These are phyloP conservation scores for Poecile atricapillus DNA, from an alignment of 2,113 vertebrate genomes.

Conservation along the genomic window DNA sequence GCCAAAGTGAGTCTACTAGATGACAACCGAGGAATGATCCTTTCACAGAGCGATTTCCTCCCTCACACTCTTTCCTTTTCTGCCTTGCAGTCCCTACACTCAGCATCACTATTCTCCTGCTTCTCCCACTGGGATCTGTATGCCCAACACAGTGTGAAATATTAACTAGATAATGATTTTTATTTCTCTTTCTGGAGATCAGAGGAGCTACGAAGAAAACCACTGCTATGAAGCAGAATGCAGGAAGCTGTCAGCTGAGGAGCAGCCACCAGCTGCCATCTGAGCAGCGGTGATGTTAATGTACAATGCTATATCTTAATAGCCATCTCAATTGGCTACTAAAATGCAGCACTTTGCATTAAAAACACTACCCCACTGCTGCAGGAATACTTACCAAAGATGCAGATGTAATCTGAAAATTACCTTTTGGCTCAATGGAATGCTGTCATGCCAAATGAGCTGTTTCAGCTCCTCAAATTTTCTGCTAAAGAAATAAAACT, in stretches of 20 bases:
- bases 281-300: background rate
- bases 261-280: background rate
- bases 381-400: slow-evolving; percentile 12
- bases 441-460: background rate
- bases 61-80: background rate
- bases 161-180: slow-evolving; percentile 31
- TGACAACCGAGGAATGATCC: background rate
- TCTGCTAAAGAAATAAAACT: slow-evolving; percentile 15
- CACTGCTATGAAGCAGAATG: background rate
- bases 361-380: slow-evolving; percentile 22
- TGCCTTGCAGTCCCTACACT: rapidly evolving
- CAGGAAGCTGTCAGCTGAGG: background rate
- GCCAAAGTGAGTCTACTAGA: background rate
- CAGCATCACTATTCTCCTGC: background rate
- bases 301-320: slow-evolving; percentile 30
- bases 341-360: slow-evolving; percentile 43
- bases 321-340: slow-evolving; percentile 43
- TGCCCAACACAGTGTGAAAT: background rate
- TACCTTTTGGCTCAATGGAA: slow-evolving; percentile 7
- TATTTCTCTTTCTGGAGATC: slow-evolving; percentile 1
- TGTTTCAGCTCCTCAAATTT: slow-evolving; percentile 10
- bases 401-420: background rate
- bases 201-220: background rate
- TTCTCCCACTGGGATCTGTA: background rate
- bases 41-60: background rate